Percentiles rank a stretch among this genome's conserved stretches.
Evolutionary conservation across 2,113 vertebrate genomes (phyloP).

Genomic region (Pedionomus torquatus): DNA sequence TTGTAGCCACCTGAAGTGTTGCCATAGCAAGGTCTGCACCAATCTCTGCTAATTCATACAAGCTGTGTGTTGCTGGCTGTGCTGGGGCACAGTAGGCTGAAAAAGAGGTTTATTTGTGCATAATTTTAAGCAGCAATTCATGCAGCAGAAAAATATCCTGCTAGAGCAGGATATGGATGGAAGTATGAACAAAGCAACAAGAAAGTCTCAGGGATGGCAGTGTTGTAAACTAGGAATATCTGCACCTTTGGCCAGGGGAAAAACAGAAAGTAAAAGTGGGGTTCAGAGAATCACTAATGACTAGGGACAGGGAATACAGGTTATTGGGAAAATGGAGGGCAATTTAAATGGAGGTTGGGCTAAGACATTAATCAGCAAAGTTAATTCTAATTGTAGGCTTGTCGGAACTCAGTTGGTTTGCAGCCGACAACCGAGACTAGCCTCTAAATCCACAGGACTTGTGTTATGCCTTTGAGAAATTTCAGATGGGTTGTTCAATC

Average conservation of each 20-base stretch:
- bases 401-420: background rate
- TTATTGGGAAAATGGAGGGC: background rate
- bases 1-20: background rate
- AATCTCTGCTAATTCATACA: background rate
- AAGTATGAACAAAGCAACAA: background rate
- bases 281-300: background rate
- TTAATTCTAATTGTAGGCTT: background rate
- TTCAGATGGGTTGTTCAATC: background rate
- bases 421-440: background rate
- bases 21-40: slow-evolving; percentile 3
- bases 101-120: background rate
- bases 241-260: background rate
- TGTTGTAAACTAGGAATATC: background rate
- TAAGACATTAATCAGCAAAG: background rate
- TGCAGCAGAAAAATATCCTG: background rate
- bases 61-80: background rate
- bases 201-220: background rate
- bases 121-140: background rate
- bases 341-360: background rate
- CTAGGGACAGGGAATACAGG: background rate
- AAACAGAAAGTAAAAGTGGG: background rate
- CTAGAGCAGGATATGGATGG: background rate
- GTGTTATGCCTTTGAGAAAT: background rate
- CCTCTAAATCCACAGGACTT: background rate
- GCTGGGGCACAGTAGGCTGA: background rate